These are phyloP conservation scores for Anastrepha ludens DNA, from an alignment of 1,140 invertebrate species.

Conservation along the genomic window DNA sequence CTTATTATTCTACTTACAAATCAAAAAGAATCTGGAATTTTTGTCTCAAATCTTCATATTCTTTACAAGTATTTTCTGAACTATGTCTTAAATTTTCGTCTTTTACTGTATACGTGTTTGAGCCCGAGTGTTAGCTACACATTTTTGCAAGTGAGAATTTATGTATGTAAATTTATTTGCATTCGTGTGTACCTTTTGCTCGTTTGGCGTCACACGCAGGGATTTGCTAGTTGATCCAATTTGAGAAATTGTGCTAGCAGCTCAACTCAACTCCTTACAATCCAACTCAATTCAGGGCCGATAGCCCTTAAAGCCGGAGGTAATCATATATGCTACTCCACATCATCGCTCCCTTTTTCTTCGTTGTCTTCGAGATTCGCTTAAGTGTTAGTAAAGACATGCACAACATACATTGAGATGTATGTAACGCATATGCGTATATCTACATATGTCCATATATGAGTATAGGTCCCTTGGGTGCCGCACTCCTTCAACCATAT, in stretches of 20 bases:
- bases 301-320: neutral
- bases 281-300: neutral
- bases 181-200: neutral
- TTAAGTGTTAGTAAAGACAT: neutral
- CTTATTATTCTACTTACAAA: too few relatives aligned
- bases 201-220: neutral
- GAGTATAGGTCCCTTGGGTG: neutral
- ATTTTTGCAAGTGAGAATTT: neutral
- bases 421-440: too few relatives aligned
- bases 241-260: slow-evolving; percentile 5
- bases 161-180: neutral
- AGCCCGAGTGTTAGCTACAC: too few relatives aligned
- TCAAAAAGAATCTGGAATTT: too few relatives aligned
- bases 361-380: neutral
- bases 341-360: neutral
- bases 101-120: too few relatives aligned
- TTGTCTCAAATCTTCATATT: too few relatives aligned
- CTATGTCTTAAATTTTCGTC: too few relatives aligned
- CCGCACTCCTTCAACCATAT: neutral
- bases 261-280: neutral
- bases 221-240: slow-evolving; percentile 41
- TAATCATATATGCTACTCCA: neutral
- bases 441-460: neutral
- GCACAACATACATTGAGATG: neutral
- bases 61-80: too few relatives aligned